Evolutionary conservation across 30 jellyfish, hydroid and myxozoan species (phyloP).

Genomic region (Aurelia aurita): DNA sequence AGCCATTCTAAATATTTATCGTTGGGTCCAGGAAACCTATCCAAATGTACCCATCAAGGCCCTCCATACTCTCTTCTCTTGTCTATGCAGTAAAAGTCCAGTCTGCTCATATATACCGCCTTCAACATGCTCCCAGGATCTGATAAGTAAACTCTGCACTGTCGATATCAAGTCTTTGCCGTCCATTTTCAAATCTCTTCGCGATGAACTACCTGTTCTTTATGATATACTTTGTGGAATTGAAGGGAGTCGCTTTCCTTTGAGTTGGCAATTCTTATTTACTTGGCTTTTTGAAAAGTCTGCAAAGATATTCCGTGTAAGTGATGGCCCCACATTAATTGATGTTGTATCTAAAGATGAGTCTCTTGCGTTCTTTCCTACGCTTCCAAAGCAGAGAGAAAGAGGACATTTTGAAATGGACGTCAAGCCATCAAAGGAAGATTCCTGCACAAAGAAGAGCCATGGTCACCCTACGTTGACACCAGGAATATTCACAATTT

Average conservation of each 20-base stretch:
- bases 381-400: slow-evolving; percentile 6
- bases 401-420: neutral
- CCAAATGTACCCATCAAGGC: slow-evolving; percentile 2
- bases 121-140: neutral
- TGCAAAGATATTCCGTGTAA: neutral
- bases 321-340: neutral
- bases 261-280: neutral
- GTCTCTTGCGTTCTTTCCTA: neutral
- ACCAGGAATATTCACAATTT: slow-evolving; percentile 30
- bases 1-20: neutral
- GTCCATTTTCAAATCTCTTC: neutral
- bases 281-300: neutral
- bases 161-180: slow-evolving; percentile 6
- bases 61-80: neutral
- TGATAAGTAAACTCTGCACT: neutral
- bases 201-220: slow-evolving; percentile 9
- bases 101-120: slow-evolving; percentile 27
- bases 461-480: slow-evolving; percentile 37
- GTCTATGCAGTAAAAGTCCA: slow-evolving; percentile 15
- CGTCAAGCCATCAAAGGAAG: slow-evolving; percentile 5
- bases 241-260: neutral
- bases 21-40: slow-evolving; percentile 2
- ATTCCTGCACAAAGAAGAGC: slow-evolving; percentile 1
- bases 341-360: neutral
- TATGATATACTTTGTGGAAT: slow-evolving; percentile 1